Conservation (phyloP, 2,888 invertebrate species). For the Lasioglossum malachurum region DNA sequence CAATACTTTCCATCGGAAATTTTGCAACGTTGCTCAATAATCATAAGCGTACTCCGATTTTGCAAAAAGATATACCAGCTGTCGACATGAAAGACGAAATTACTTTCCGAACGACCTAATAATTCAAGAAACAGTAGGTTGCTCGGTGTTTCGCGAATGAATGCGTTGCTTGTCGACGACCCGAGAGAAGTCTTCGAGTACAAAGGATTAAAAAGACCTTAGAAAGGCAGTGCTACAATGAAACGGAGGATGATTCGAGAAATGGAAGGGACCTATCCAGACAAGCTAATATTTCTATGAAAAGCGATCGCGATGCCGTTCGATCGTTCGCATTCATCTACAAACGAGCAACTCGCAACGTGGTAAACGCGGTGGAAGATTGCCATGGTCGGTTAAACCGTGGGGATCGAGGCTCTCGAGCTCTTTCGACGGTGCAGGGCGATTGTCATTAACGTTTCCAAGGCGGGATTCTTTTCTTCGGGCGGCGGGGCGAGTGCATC, state of each 20-base stretch:
- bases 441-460: constrained; percentile 5
- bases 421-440: not conserved
- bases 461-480: not conserved
- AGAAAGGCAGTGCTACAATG: not conserved
- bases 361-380: constrained; percentile 6
- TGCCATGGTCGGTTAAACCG: not conserved
- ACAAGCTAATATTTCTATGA: not conserved
- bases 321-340: not conserved
- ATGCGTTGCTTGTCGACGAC: not conserved
- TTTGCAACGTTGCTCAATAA: not conserved
- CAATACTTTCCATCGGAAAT: not conserved
- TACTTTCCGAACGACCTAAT: no score
- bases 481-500: not conserved
- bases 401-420: not conserved
- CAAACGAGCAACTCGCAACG: not conserved
- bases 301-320: not conserved
- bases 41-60: not conserved
- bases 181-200: not conserved
- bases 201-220: not conserved
- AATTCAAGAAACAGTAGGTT: not conserved
- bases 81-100: no score
- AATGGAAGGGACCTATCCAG: not conserved
- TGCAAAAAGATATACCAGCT: no score
- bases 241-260: not conserved
- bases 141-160: not conserved